These are phyloP conservation scores for Stigmatopora argus DNA, from an alignment of 2,113 vertebrate species.

Conservation along the genomic window DNA sequence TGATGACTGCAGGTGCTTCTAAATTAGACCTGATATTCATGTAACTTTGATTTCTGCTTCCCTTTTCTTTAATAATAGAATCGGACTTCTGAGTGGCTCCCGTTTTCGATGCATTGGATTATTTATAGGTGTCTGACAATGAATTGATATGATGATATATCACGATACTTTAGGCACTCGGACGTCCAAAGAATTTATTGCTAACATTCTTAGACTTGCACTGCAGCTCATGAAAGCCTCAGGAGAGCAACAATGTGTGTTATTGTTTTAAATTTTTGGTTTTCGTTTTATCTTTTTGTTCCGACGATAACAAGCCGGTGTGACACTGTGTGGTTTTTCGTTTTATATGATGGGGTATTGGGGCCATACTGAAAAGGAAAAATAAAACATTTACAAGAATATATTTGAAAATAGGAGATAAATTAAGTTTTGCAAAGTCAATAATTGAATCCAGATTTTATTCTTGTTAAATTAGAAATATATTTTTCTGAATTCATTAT, in stretches of 20 bases:
- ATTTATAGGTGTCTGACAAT: no score
- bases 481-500: no score
- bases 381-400: neutral
- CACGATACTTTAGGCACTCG: no score
- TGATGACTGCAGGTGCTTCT: neutral
- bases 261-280: neutral
- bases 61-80: neutral
- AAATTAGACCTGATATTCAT: neutral
- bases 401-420: neutral
- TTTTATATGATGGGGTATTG: constrained; percentile 4
- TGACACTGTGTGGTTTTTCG: constrained; percentile 18
- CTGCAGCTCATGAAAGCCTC: neutral
- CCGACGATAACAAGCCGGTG: constrained; percentile 11
- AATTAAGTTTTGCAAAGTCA: no score
- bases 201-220: neutral
- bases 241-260: neutral
- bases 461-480: no score
- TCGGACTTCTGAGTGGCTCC: no score
- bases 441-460: no score
- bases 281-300: constrained; percentile 1
- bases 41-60: neutral
- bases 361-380: neutral
- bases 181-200: neutral
- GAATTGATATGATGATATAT: no score
- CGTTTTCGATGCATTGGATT: no score